Percentiles rank a stretch among this genome's conserved stretches.
Evolutionary conservation across 1,140 invertebrate genomes (phyloP).

Genomic region (Psix sp.): DNA sequence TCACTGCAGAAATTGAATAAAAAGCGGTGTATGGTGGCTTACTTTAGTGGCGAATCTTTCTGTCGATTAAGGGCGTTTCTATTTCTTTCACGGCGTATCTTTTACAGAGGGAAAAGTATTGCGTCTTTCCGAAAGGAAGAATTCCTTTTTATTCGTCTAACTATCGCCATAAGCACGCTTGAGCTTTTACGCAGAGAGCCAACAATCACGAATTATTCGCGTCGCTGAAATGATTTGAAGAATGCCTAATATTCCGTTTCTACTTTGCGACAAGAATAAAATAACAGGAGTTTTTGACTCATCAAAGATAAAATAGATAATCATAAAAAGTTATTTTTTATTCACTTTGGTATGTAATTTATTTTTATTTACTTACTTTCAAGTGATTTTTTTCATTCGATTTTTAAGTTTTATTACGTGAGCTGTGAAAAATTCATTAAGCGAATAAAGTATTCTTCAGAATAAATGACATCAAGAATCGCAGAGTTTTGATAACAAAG

Average conservation of each 20-base stretch:
- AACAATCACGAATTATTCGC: slow-evolving; percentile 49
- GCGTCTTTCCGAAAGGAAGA: slow-evolving; percentile 28
- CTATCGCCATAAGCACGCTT: slow-evolving; percentile 33
- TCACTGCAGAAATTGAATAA: slow-evolving; percentile 35
- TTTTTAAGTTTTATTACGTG: too few species aligned
- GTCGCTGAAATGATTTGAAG: slow-evolving; percentile 26
- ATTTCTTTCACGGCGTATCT: slow-evolving; percentile 20
- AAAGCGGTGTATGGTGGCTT: slow-evolving; percentile 25
- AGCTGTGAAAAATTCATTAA: too few species aligned
- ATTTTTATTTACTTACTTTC: too few species aligned
- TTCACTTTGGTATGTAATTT: slow-evolving; percentile 1
- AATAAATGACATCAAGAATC: too few species aligned
- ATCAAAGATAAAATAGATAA: slow-evolving; percentile 18
- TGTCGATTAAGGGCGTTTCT: slow-evolving; percentile 32
- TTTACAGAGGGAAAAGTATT: slow-evolving; percentile 27
- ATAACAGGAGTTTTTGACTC: slow-evolving; percentile 36
- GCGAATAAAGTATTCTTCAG: too few species aligned
- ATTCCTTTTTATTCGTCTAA: slow-evolving; percentile 45
- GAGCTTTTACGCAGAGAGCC: slow-evolving; percentile 36
- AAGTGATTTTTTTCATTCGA: too few species aligned
- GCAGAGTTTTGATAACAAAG: too few species aligned
- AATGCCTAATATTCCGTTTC: slow-evolving; percentile 24
- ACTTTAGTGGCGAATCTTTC: slow-evolving; percentile 18
- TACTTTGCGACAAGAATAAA: slow-evolving; percentile 31
- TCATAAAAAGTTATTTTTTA: not conserved